Percentiles rank a stretch among this genome's conserved stretches.
Evolutionary conservation across 2,797 vertebrate species (phyloP).

Genomic region (Gouania willdenowi): DNA sequence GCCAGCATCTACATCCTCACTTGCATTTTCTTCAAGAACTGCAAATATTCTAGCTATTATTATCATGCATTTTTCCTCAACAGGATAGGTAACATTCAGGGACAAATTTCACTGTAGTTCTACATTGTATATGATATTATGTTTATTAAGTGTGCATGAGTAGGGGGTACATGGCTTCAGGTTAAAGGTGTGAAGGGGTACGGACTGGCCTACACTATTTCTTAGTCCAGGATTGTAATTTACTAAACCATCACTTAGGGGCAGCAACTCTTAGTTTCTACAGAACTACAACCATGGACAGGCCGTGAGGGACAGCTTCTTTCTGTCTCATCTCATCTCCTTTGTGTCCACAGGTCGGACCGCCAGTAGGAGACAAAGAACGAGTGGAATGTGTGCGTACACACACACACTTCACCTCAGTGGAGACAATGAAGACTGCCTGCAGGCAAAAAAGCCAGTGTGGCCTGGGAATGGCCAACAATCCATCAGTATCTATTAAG

Average conservation of each 20-base stretch:
- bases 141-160: too few relatives aligned
- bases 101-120: too few relatives aligned
- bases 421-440: slow-evolving; percentile 24
- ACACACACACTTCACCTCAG: not conserved
- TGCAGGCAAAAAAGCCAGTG: slow-evolving; percentile 7
- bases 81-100: too few relatives aligned
- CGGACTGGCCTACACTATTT: too few relatives aligned
- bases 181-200: too few relatives aligned
- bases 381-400: slow-evolving; percentile 32
- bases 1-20: too few relatives aligned
- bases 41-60: too few relatives aligned
- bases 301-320: not conserved
- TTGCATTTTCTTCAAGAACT: too few relatives aligned
- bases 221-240: slow-evolving; percentile 3
- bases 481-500: slow-evolving; percentile 10
- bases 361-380: slow-evolving; percentile 36
- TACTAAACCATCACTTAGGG: slow-evolving; percentile 9
- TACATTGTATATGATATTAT: too few relatives aligned
- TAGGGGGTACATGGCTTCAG: too few relatives aligned
- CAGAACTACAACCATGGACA: not conserved
- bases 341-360: slow-evolving; percentile 22
- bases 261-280: slow-evolving; percentile 7
- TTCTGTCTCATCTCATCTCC: slow-evolving; percentile 6
- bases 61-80: too few relatives aligned
- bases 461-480: not conserved